Percentiles rank a stretch among this genome's conserved stretches.
These are phyloP conservation scores for Atrina japonica DNA, from an alignment of 2,888 invertebrate genomes.

Conservation along the genomic window DNA sequence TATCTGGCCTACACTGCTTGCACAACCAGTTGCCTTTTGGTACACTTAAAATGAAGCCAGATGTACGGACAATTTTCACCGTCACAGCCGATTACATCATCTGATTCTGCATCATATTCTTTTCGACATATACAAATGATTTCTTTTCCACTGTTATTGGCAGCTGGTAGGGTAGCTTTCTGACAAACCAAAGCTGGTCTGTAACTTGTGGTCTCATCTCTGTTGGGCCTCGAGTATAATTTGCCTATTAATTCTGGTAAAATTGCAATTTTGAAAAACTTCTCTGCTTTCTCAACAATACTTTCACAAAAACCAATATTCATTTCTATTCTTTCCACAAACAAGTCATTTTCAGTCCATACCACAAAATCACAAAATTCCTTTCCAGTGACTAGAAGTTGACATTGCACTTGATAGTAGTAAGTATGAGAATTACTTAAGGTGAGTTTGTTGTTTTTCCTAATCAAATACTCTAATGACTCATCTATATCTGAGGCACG, in stretches of 20 bases:
- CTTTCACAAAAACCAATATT: not conserved
- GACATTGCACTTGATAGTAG: conserved; percentile 45
- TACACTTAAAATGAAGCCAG: conserved; percentile 40
- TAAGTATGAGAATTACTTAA: conserved; percentile 41
- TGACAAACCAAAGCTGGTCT: not conserved
- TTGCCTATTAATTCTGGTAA: conserved; percentile 26
- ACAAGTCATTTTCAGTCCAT: conserved; percentile 38
- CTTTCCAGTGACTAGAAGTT: conserved; percentile 30
- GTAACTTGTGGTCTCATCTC: not conserved
- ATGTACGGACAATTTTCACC: conserved; percentile 27
- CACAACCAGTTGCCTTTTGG: conserved; percentile 44
- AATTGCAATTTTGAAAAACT: conserved; percentile 12
- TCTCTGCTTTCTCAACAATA: not conserved
- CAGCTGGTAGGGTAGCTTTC: not conserved
- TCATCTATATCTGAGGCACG: not conserved
- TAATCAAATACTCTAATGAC: conserved; percentile 1
- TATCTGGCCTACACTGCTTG: conserved; percentile 16
- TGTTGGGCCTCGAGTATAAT: conserved; percentile 16
- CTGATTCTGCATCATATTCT: conserved; percentile 9
- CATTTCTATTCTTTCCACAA: conserved; percentile 25
- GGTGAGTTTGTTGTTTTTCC: not conserved
- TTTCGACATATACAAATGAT: conserved; percentile 8
- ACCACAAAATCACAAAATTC: too few species aligned
- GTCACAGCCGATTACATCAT: conserved; percentile 36
- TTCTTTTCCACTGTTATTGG: not conserved